Percentiles rank a stretch among this genome's conserved stretches.
These are phyloP conservation scores for Macquaria australasica DNA, from an alignment of 2,113 vertebrate genomes.

Conservation along the genomic window DNA sequence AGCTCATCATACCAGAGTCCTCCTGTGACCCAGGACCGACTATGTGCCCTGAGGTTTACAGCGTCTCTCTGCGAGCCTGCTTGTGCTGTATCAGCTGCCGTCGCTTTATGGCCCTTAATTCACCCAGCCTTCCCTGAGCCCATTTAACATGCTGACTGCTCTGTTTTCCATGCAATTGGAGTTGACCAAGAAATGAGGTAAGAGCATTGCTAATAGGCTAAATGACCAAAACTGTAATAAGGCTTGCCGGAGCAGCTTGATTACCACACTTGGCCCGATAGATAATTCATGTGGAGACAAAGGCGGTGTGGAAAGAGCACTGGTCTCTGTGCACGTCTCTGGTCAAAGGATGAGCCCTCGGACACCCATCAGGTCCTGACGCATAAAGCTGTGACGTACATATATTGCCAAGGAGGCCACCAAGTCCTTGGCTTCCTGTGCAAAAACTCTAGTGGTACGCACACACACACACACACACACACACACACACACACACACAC, in stretches of 20 bases:
- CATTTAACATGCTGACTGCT: conserved; percentile 80
- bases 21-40: conserved; percentile 36
- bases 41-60: conserved; percentile 50
- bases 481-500: conserved; percentile 25
- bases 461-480: conserved; percentile 26
- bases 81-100: conserved; percentile 66
- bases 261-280: conserved; percentile 78
- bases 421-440: conserved; percentile 64
- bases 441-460: conserved; percentile 49
- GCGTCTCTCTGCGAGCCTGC: conserved; percentile 41
- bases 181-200: conserved; percentile 85
- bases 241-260: conserved; percentile 75
- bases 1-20: conserved; percentile 54
- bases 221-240: conserved; percentile 77
- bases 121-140: conserved; percentile 58
- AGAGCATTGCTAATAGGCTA: conserved; percentile 79
- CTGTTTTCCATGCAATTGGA: conserved; percentile 82
- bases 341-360: conserved; percentile 53
- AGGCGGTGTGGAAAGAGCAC: conserved; percentile 68
- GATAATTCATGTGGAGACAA: conserved; percentile 84
- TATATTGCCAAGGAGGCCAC: conserved; percentile 38
- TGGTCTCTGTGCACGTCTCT: conserved; percentile 66
- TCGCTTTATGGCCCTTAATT: conserved; percentile 73
- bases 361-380: conserved; percentile 42
- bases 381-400: conserved; percentile 49